Evolutionary conservation across 2,797 vertebrate genomes (phyloP).

Genomic region (Hipposideros larvatus): DNA sequence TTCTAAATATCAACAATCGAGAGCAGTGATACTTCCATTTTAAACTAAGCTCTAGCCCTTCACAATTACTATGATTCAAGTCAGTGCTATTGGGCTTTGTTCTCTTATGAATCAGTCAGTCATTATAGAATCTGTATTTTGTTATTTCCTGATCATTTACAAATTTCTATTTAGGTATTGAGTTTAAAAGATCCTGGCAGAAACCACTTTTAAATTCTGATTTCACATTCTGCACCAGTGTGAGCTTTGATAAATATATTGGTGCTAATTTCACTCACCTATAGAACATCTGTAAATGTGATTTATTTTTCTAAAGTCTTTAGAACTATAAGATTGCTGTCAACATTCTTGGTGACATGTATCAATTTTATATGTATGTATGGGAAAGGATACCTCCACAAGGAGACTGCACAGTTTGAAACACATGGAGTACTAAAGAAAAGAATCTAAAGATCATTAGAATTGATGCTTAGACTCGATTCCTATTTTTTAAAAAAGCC

Average conservation of each 20-base stretch:
- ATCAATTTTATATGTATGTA: background rate
- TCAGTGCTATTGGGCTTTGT: background rate
- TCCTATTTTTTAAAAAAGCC: background rate
- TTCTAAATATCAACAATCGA: background rate
- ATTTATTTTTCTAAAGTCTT: conserved; percentile 37
- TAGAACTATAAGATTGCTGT: background rate
- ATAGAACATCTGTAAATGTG: background rate
- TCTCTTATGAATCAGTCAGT: background rate
- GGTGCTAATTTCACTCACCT: background rate
- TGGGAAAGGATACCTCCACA: background rate
- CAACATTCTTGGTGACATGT: background rate
- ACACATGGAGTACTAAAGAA: background rate
- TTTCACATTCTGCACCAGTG: background rate
- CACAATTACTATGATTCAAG: background rate
- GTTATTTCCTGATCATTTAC: background rate
- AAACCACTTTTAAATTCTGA: conserved; percentile 8
- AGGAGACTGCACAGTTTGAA: background rate
- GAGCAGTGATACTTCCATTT: background rate
- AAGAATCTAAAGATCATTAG: background rate
- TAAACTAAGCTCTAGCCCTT: background rate
- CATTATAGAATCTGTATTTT: conserved; percentile 4
- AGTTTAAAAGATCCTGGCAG: conserved; percentile 8
- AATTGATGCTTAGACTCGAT: background rate
- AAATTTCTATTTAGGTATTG: background rate
- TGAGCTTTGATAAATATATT: background rate